phyloP scores from a whole-genome alignment of 2,888 invertebrate genomes.

The Drosophila putrida region DNA sequence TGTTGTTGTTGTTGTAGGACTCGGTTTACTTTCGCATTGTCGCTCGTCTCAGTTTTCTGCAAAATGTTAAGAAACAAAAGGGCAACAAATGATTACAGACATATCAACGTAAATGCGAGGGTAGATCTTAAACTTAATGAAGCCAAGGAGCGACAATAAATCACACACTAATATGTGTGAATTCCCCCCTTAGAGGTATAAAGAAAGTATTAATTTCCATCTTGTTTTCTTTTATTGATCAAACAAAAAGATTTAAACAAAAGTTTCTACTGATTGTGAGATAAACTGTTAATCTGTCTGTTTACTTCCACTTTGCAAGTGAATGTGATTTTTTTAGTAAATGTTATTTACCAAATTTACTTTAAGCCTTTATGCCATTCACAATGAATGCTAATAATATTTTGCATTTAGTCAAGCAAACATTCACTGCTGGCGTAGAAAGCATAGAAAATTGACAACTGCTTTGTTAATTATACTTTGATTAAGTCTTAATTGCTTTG shows the following conservation, averaged over 20 bases:
- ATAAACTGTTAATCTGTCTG: background rate
- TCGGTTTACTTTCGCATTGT: conserved; percentile 72
- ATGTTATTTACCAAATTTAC: background rate
- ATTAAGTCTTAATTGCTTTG: background rate
- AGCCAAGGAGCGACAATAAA: background rate
- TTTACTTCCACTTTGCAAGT: background rate
- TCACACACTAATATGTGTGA: background rate
- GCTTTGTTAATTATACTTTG: background rate
- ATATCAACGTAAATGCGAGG: conserved; percentile 31
- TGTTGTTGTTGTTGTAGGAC: conserved; percentile 36
- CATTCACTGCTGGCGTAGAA: conserved; percentile 11
- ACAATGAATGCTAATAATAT: conserved; percentile 1
- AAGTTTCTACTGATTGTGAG: background rate
- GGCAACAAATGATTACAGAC: conserved; percentile 55
- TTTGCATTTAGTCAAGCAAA: background rate
- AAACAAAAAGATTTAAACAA: background rate
- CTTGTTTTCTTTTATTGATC: too few relatives aligned
- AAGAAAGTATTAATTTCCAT: too few relatives aligned
- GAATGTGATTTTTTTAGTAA: conserved; percentile 8
- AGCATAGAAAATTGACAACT: conserved; percentile 5
- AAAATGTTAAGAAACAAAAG: conserved; percentile 60
- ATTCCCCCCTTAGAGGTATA: too few relatives aligned
- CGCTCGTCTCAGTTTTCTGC: conserved; percentile 72
- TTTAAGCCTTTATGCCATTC: conserved; percentile 3
- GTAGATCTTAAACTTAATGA: conserved; percentile 3